Conservation (phyloP, 1,140 invertebrate species). For the Philotrypesis tridentata region DNA sequence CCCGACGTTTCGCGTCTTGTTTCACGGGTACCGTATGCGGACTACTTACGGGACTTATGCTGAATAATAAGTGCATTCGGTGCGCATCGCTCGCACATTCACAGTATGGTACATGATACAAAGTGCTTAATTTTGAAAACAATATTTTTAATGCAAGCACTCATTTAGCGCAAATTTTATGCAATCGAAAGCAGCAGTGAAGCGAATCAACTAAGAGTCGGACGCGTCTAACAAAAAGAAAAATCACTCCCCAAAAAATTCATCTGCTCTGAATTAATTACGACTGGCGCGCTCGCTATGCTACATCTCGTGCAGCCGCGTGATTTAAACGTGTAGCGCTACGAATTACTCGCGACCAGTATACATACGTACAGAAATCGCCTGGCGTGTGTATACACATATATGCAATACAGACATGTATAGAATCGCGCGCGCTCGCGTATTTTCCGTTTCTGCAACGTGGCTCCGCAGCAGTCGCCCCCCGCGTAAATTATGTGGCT, state of each 20-base stretch:
- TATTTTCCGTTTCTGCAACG: conserved; percentile 32
- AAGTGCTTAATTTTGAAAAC: no score
- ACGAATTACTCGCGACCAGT: neutral
- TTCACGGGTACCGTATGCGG: neutral
- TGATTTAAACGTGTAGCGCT: neutral
- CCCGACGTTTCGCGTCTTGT: neutral
- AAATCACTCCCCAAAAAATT: neutral
- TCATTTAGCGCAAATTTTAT: no score
- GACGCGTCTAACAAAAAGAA: neutral
- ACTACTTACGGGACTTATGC: neutral
- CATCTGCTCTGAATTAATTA: neutral
- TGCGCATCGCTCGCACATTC: no score
- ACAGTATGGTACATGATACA: no score
- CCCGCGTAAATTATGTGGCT: conserved; percentile 50
- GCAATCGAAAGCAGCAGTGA: no score
- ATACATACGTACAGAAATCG: neutral
- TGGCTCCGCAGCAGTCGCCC: neutral
- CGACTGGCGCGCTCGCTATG: neutral
- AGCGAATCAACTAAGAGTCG: neutral
- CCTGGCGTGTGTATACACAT: neutral
- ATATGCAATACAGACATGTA: neutral
- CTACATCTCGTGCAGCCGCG: neutral
- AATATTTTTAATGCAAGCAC: no score
- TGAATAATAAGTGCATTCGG: neutral
- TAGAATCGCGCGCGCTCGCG: neutral